phyloP scores from a whole-genome alignment of 2,113 vertebrate genomes.

The Tursiops truncatus region DNA sequence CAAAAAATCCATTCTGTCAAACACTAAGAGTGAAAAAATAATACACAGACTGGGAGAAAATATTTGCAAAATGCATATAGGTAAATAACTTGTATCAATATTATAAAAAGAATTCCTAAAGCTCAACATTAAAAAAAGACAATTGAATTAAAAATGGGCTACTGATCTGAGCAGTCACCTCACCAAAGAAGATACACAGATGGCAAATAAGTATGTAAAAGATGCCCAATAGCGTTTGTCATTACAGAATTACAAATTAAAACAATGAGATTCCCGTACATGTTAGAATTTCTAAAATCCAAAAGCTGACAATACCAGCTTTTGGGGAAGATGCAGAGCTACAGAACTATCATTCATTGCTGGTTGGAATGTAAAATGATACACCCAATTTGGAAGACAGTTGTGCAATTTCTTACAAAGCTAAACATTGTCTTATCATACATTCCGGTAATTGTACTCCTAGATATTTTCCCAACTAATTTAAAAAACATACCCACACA shows the following conservation, averaged over 20 bases:
- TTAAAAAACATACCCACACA: not conserved
- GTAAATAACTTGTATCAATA: not conserved
- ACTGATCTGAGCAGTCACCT: not conserved
- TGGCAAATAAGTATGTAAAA: not conserved
- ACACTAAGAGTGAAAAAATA: not conserved
- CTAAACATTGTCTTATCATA: not conserved
- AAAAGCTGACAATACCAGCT: not conserved
- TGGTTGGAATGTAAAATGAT: not conserved
- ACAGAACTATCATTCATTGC: not conserved
- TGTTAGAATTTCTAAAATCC: not conserved
- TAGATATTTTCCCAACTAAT: not conserved
- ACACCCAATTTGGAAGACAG: not conserved
- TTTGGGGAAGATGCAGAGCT: not conserved
- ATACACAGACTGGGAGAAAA: not conserved
- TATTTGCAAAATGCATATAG: not conserved
- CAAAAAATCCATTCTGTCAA: not conserved
- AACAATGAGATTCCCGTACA: not conserved
- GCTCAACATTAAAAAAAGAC: not conserved
- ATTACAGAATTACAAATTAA: not conserved
- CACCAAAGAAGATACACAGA: not conserved
- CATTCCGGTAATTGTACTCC: not conserved
- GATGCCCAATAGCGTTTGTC: not conserved
- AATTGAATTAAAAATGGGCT: not conserved
- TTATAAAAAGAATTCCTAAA: not conserved
- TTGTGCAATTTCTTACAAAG: not conserved